Base-by-base conservation (phyloP, 2,888 invertebrate genomes). In the Andrena bucephala region DNA sequence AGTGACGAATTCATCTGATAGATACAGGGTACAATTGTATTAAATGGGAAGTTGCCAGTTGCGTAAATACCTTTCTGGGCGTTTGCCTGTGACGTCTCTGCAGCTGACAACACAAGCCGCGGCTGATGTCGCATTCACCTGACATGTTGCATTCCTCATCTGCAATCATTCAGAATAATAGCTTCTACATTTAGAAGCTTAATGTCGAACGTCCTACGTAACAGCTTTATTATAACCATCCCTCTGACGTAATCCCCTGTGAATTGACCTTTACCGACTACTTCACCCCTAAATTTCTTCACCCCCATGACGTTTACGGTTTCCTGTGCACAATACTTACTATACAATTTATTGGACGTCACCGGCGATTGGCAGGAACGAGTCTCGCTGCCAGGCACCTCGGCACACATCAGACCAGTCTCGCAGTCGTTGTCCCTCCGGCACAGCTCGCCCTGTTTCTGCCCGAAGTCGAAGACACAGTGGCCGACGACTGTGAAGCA, bases 51-150 rank as follows among this genome's bases (percentile, higher is more conserved):
- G 42, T 6, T 31, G 29, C 16, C 20, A 3, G 54, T 54, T n/a
- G 54, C 8, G 24, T 54, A 54, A 24, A 54, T 93, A 97, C 97
- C 96, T 97, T 97, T 94, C 98, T 95, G 0, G 98, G 96, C 87
- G 97, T 96, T 95, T 97, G 97, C 60, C 98, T 96, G 94, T 98
- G 98, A 87, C 98, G 96, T 84, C 98, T 96, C 90, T 98, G 97
- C 90, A 98, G 95, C 94, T 98, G 97, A 94, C 98, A 98, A 95
- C 98, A 98, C 73, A 98, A 95, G 29, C 98, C 98, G 70, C 97
- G 96, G 76, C 96, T 96, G 89, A 98, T 96, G 94, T 98, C 98
- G 92, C 98, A 98, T 91, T 98, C 98, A 91, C 96, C 96, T 83
- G 97, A 98, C 93, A 96, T 96, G 89, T 95, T 95, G 94, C 98